Percentiles rank a stretch among this genome's conserved stretches.
Evolutionary conservation across 2,888 invertebrate species (phyloP).

Genomic region (Seira ritae): DNA sequence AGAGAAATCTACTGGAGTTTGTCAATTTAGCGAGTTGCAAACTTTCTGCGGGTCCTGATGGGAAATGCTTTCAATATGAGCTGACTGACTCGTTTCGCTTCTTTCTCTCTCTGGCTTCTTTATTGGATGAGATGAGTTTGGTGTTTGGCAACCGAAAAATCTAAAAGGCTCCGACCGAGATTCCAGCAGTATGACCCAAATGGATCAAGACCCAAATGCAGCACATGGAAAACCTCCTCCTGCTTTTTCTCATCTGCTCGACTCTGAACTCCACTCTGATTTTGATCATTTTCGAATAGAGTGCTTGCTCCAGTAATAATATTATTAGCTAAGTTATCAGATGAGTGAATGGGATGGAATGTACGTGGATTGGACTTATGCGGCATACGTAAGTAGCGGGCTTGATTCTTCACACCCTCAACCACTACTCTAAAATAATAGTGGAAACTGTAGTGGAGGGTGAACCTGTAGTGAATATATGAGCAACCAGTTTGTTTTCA

Average conservation of each 20-base stretch:
- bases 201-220: constrained; percentile 15
- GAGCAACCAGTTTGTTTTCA: constrained; percentile 38
- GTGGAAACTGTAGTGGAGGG: constrained; percentile 9
- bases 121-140: constrained; percentile 60
- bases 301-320: too few relatives aligned
- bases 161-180: constrained; percentile 62
- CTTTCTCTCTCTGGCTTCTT: too few relatives aligned
- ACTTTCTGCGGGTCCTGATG: constrained; percentile 58
- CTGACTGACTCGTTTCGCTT: too few relatives aligned
- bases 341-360: too few relatives aligned
- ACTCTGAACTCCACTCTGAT: constrained; percentile 13
- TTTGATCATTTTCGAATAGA: constrained; percentile 35
- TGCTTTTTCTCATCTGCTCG: background rate
- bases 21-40: constrained; percentile 59
- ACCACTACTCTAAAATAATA: background rate
- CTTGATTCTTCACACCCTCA: too few relatives aligned
- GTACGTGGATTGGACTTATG: too few relatives aligned
- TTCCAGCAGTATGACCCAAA: constrained; percentile 51
- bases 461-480: constrained; percentile 40
- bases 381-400: too few relatives aligned
- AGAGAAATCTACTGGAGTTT: too few relatives aligned
- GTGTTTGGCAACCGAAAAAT: constrained; percentile 58
- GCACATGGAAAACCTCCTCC: background rate
- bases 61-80: constrained; percentile 61
- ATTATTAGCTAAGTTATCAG: constrained; percentile 54